Evolutionary conservation across 2,888 invertebrate genomes (phyloP), one percentile per base, ranked within the genome.

Genomic region (Phasia obesa): DNA sequence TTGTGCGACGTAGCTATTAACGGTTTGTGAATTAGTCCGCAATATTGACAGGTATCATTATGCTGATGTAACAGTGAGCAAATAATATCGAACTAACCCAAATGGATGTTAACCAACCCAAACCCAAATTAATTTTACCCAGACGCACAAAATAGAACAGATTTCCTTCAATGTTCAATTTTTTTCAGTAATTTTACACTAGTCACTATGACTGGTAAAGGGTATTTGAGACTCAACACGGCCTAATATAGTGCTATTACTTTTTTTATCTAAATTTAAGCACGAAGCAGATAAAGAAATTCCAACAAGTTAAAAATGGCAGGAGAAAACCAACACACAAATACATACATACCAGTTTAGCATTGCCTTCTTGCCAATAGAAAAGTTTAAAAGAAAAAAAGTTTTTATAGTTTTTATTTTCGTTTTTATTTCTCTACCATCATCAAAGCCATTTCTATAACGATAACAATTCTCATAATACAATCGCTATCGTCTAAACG

Each of bases 391-490:
- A 73, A 57, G 11, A 31, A 74, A 51, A 81, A 73, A 62, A 73
- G 49, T 55, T 62, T 76, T 73, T 70, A 44, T 27, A 55, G 21
- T 23, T 75, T 73, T 81, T 81, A 62, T 67, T 42, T 42, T 53
- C 62, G 38, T 62, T 70, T 57, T 57, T 81, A 49, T 76, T 76
- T 70, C 44, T 74, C 42, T 69, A 57, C 77, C 74, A 82, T 82
- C 82, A 74, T 67, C 73, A 82, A 51, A 86, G 86, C 88, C 86
- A 88, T 88, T 88, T 88, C 86, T 88, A 87, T 86, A 86, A 86
- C 88, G 85, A 89, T 89, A 89, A 89, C 89, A 88, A 89, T 89
- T 89, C 89, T 88, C 88, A 87, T 89, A 89, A 89, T 88, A 89
- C 90, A 85, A 86, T 87, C 88, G 87, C 88, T 87, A 75, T 75